phyloP scores from a whole-genome alignment of 2,797 vertebrate species.

The Amblyopsis hoosieri region DNA sequence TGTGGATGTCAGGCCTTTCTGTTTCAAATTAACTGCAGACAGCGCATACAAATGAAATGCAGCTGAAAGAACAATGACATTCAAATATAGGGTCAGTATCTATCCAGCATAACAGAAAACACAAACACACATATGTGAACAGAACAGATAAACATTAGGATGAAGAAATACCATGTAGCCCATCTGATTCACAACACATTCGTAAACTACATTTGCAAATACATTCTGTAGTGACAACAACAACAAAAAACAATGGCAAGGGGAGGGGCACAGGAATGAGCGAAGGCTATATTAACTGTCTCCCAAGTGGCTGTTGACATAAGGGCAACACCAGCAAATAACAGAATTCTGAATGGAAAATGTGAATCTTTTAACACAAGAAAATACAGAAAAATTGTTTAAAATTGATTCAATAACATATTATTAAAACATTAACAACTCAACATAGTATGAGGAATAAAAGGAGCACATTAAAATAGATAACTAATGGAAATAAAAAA shows the following conservation, averaged over 20 bases:
- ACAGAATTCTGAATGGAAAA: slow-evolving; percentile 8
- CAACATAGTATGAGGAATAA: not conserved
- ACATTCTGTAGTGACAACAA: slow-evolving; percentile 11
- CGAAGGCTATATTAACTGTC: slow-evolving; percentile 33
- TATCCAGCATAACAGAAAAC: too few relatives aligned
- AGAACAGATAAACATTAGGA: not conserved
- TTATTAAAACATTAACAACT: not conserved
- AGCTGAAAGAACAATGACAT: too few relatives aligned
- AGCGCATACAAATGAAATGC: too few relatives aligned
- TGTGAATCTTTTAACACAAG: too few relatives aligned
- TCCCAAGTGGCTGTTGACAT: slow-evolving; percentile 33
- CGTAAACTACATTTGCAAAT: slow-evolving; percentile 1
- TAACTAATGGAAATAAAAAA: not conserved
- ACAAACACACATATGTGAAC: too few relatives aligned
- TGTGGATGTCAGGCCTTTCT: too few relatives aligned
- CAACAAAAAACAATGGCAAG: too few relatives aligned
- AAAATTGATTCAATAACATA: not conserved
- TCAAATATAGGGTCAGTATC: too few relatives aligned
- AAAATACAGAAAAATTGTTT: not conserved
- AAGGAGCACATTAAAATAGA: not conserved
- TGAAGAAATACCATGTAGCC: not conserved
- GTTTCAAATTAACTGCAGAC: too few relatives aligned
- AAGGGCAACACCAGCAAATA: slow-evolving; percentile 34
- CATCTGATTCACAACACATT: not conserved
- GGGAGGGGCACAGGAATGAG: slow-evolving; percentile 18